Base-by-base conservation (phyloP, 2,113 vertebrate genomes). In the Daboia siamensis region DNA sequence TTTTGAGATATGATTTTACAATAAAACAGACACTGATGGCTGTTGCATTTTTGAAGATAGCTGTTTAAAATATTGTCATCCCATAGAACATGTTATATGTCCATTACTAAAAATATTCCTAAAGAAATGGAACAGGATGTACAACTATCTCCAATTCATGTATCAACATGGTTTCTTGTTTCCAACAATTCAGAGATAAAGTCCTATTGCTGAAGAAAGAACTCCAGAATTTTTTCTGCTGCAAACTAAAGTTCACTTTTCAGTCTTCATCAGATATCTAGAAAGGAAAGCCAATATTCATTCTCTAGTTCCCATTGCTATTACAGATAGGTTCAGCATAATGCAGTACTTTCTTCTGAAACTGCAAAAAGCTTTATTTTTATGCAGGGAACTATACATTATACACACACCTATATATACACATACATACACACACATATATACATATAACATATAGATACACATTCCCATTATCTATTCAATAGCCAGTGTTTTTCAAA, bases 301-400 rank as follows among this genome's bases (percentile, higher is more conserved):
- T 95, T 59, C 87, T 86, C 89, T 94, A 94, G 95, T 90, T 93
- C 94, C 94, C 95, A 96, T 87, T 92, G 59, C 89, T 93, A 93
- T 94, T 93, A 94, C 93, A 91, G 93, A 90, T 74, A 90, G 89
- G 93, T 95, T 93, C 95, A 93, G 94, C 91, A 93, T 94, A 96
- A 96, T 96, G 94, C 95, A 88, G 95, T 46, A 89, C 87, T 92
- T 91, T 93, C 64, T 93, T 52, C 3, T 86, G 59, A 89, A 74
- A 88, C 51, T 94, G 52, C n/a, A 59, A 10, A n/a, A 92, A n/a
- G 33, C 84, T 74, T n/a, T 87, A 48, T 69, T 93, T 93, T 96
- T 92, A 93, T 55, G 21, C 91, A 86, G 90, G n/a, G 69, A 94
- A 87, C 48, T 10, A 51, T 51, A 51, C 44, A 51, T 51, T 51